phyloP scores from a whole-genome alignment of 2,797 vertebrate genomes.

The Scolopax bukidnonensis region DNA sequence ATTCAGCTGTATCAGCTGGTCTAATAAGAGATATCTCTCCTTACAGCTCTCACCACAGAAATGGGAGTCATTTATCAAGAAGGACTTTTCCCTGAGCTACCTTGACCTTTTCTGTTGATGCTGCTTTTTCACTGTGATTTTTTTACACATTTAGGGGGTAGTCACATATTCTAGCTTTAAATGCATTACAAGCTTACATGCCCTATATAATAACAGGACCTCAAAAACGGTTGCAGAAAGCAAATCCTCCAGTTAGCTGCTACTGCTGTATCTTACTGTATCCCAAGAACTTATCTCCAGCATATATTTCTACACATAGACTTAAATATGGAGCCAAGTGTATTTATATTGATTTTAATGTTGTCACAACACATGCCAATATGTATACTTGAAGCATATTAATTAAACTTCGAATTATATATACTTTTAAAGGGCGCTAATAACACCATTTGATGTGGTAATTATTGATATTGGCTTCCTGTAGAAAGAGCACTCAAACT shows the following conservation, averaged over 20 bases:
- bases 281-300: not conserved
- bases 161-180: not conserved
- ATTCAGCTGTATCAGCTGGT: slow-evolving; percentile 38
- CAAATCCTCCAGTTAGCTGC: not conserved
- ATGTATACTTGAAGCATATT: not conserved
- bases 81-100: not conserved
- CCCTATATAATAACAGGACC: not conserved
- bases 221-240: not conserved
- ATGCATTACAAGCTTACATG: not conserved
- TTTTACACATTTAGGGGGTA: not conserved
- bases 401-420: slow-evolving; percentile 18
- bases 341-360: not conserved
- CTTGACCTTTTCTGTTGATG: slow-evolving; percentile 28
- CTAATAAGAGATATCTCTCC: slow-evolving; percentile 29
- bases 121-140: not conserved
- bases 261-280: not conserved
- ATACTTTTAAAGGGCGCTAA: not conserved
- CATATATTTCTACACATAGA: not conserved
- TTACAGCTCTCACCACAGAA: slow-evolving; percentile 26
- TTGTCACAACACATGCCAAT: not conserved
- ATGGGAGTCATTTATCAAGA: slow-evolving; percentile 44
- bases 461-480: slow-evolving; percentile 34
- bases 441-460: not conserved
- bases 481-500: not conserved
- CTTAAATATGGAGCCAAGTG: not conserved